phyloP scores from a whole-genome alignment of 2,888 invertebrate genomes.

The Leptinotarsa tumamoca region DNA sequence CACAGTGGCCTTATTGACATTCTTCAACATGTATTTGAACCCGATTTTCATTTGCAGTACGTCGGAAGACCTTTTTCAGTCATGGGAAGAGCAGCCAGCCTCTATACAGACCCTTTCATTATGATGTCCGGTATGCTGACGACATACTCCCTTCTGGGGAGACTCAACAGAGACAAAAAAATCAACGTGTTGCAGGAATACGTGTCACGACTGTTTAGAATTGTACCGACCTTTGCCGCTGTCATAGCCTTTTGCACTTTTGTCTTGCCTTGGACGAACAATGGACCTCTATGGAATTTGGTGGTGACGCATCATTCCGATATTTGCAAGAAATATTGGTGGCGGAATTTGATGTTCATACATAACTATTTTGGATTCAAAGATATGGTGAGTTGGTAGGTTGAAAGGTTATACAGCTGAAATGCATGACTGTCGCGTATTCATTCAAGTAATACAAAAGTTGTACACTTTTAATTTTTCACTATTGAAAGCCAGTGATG shows the following conservation, averaged over 20 bases:
- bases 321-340: slow-evolving; percentile 77
- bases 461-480: no score
- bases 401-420: neutral
- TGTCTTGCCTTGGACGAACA: slow-evolving; percentile 72
- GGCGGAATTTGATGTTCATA: slow-evolving; percentile 78
- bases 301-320: slow-evolving; percentile 76
- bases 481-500: no score
- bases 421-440: no score
- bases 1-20: no score
- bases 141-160: slow-evolving; percentile 73
- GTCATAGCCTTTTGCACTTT: slow-evolving; percentile 76
- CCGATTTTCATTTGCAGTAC: slow-evolving; percentile 61
- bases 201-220: slow-evolving; percentile 72
- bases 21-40: no score
- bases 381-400: slow-evolving; percentile 71
- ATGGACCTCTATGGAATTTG: slow-evolving; percentile 78
- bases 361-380: slow-evolving; percentile 81
- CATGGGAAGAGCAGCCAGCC: slow-evolving; percentile 75
- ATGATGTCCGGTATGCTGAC: slow-evolving; percentile 78
- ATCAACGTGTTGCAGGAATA: slow-evolving; percentile 74
- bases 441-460: neutral
- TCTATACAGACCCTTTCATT: slow-evolving; percentile 80
- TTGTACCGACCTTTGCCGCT: slow-evolving; percentile 75
- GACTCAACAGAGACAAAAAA: slow-evolving; percentile 69
- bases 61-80: slow-evolving; percentile 76